Conservation (phyloP, 2,797 vertebrate species). For the Acanthurus lineatus region DNA sequence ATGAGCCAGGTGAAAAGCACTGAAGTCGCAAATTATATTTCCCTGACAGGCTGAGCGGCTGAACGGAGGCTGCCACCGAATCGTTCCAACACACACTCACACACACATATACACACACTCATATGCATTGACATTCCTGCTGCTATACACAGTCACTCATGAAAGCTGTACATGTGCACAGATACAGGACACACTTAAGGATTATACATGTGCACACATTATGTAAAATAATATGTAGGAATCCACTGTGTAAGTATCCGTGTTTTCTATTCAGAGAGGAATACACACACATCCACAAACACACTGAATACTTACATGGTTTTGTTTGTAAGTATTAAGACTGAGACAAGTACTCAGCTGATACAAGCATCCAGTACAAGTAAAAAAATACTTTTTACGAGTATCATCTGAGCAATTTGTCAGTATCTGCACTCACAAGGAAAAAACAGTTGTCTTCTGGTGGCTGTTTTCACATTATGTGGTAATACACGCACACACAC, state of each 20-base stretch:
- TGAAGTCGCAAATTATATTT: constrained; percentile 91
- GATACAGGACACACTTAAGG: constrained; percentile 50
- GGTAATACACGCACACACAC: too few species aligned
- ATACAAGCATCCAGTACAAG: too few species aligned
- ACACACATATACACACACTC: constrained; percentile 35
- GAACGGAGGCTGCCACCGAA: constrained; percentile 69
- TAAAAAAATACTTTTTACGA: too few species aligned
- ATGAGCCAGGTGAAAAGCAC: constrained; percentile 99
- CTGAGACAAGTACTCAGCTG: too few species aligned
- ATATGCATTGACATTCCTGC: constrained; percentile 76
- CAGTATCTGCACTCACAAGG: too few species aligned
- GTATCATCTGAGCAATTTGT: too few species aligned
- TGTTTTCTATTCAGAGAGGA: constrained; percentile 41
- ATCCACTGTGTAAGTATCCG: constrained; percentile 33
- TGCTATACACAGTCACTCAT: constrained; percentile 68
- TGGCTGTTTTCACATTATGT: too few species aligned
- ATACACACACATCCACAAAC: constrained; percentile 13
- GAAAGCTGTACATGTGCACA: constrained; percentile 49
- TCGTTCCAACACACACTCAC: constrained; percentile 52
- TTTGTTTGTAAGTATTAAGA: too few species aligned
- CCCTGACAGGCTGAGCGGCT: constrained; percentile 79
- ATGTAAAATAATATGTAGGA: constrained; percentile 39
- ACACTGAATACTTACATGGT: neutral
- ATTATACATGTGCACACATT: constrained; percentile 57
- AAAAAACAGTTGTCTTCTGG: too few species aligned